phyloP scores from a whole-genome alignment of 2,888 invertebrate species.

The Drosophila birchii region DNA sequence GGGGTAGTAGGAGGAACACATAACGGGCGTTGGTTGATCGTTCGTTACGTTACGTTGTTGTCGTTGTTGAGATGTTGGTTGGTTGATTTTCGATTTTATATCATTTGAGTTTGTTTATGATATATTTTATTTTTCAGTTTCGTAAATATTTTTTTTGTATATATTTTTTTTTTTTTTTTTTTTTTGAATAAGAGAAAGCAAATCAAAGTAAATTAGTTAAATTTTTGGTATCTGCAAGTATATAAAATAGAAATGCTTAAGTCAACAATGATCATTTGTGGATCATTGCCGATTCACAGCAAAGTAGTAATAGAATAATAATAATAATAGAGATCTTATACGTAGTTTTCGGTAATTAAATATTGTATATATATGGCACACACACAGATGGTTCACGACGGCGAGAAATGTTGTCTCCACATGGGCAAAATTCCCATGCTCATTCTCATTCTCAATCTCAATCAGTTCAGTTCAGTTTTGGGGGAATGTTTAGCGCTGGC shows the following conservation, averaged over 20 bases:
- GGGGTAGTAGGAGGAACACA: conserved; percentile 55
- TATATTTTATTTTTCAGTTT: conserved; percentile 43
- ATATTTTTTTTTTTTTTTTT: conserved; percentile 49
- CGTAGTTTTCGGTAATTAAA: conserved; percentile 27
- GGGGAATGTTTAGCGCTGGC: conserved; percentile 70
- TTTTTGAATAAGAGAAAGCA: conserved; percentile 83
- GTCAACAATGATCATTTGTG: conserved; percentile 75
- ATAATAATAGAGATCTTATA: conserved; percentile 36
- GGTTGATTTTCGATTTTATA: conserved; percentile 51
- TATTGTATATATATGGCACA: conserved; percentile 37
- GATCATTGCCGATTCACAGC: conserved; percentile 74
- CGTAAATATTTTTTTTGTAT: conserved; percentile 46
- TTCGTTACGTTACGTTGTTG: conserved; percentile 50
- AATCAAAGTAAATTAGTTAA: conserved; percentile 84
- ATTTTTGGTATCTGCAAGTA: conserved; percentile 81
- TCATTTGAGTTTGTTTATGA: conserved; percentile 53
- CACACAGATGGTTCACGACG: conserved; percentile 59
- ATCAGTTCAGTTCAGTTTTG: conserved; percentile 52
- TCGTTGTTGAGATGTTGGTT: conserved; percentile 51
- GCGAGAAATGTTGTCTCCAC: conserved; percentile 76
- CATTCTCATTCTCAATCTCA: conserved; percentile 45
- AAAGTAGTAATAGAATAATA: conserved; percentile 35
- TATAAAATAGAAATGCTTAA: conserved; percentile 80
- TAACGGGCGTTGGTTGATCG: conserved; percentile 60
- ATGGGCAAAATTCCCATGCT: conserved; percentile 59